Percentiles rank a stretch among this genome's conserved stretches.
Evolutionary conservation across 2,113 vertebrate species (phyloP).

Genomic region (Chloropsis hardwickii): DNA sequence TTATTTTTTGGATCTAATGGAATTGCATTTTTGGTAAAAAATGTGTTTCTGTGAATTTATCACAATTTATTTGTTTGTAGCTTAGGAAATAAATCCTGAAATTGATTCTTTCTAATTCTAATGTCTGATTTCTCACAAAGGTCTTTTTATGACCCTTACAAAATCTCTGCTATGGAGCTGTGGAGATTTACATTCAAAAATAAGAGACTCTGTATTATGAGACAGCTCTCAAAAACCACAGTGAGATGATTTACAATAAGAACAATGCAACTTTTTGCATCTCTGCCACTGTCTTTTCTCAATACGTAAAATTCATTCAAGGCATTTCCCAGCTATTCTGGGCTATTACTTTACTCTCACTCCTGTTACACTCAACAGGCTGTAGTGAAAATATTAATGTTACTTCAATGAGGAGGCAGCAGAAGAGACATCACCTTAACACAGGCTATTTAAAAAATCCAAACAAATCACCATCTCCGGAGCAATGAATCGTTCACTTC

Average conservation of each 20-base stretch:
- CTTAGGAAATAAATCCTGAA: neutral
- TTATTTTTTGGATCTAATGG: neutral
- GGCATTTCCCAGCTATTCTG: neutral
- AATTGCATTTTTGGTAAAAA: conserved; percentile 14
- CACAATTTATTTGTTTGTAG: neutral
- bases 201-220: neutral
- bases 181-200: neutral
- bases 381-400: neutral
- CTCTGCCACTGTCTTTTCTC: neutral
- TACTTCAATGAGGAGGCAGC: neutral
- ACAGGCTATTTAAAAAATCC: neutral
- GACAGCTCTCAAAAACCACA: neutral
- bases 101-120: neutral
- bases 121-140: neutral
- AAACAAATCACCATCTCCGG: neutral
- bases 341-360: neutral
- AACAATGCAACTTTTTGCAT: neutral
- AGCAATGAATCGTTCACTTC: neutral
- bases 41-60: neutral
- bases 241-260: neutral
- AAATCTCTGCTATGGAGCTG: neutral
- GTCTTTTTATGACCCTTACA: neutral
- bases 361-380: neutral
- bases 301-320: neutral
- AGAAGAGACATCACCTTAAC: neutral